phyloP scores from a whole-genome alignment of 2,888 invertebrate species.

The Norana najaformis region DNA sequence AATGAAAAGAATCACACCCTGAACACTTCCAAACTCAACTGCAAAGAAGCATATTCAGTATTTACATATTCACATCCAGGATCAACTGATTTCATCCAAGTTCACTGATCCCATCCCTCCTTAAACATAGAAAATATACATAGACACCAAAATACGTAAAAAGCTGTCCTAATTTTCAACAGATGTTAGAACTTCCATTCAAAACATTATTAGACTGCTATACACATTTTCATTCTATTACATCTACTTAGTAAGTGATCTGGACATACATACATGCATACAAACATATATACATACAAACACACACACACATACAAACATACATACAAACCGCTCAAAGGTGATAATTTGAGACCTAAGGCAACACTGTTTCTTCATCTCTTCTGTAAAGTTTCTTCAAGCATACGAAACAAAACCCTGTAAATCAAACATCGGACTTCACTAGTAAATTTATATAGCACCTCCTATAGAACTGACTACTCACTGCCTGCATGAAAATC shows the following conservation, averaged over 20 bases:
- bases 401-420: not conserved
- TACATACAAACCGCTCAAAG: not conserved
- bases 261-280: not conserved
- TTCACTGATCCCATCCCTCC: not conserved
- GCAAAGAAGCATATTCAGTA: not conserved
- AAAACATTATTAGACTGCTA: too few relatives aligned
- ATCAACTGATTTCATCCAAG: not conserved
- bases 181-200: not conserved
- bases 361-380: not conserved
- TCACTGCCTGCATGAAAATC: not conserved
- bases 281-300: not conserved
- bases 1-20: not conserved
- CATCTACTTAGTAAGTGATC: not conserved
- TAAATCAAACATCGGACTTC: not conserved
- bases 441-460: not conserved
- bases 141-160: not conserved
- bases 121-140: not conserved
- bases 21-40: not conserved
- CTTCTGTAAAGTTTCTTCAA: not conserved
- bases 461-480: not conserved
- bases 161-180: not conserved
- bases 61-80: not conserved
- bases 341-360: not conserved
- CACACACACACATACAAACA: not conserved
- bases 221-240: not conserved